Base-by-base conservation (phyloP, 2,113 vertebrate genomes). In the Megaleporinus macrocephalus region DNA sequence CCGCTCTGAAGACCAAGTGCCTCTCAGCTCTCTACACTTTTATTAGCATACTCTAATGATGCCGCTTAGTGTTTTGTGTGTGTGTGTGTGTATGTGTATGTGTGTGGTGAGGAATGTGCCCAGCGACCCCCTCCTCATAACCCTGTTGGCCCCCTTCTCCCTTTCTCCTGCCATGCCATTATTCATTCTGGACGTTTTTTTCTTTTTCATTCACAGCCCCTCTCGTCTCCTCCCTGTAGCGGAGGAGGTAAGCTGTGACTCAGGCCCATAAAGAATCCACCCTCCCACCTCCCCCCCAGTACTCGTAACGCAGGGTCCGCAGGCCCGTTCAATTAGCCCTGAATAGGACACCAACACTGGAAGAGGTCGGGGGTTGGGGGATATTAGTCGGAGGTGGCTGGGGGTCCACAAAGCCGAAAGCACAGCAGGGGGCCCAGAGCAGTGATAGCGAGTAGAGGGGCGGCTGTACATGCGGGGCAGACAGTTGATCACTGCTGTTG, bases 271-370 rank as follows among this genome's bases (percentile, higher is more conserved):
- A 76, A 82, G 69, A 65, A 73, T 49, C 71, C 77, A 36, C 62
- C 66, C 47, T 57, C 74, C 26, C 11, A 36, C 70, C 24, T 44
- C 62, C 47, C 29, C 68, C 1, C 81, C 24, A 24, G 22, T 18
- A 62, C 30, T 18, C 83, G 59, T 79, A 51, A 66, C 82, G n/a
- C n/a, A 15, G 66, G 15, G 76, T 69, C 80, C n/a, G 36, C 81
- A 76, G 72, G 76, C 70, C 74, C 68, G 84, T 82, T 90, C 84
- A 90, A 90, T 92, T 87, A 86, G 27, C 77, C 33, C 73, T 88
- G 80, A 90, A 84, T 86, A 73, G 85, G 61, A 83, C 76, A 83
- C 55, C 20, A 65, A 77, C 78, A n/a, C 63, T 6, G 63, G 55
- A 73, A 59, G 57, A 49, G 27, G 62, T 49, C 26, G 29, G 69